Conservation (phyloP, 2,888 invertebrate species). For the Agapostemon virescens region DNA sequence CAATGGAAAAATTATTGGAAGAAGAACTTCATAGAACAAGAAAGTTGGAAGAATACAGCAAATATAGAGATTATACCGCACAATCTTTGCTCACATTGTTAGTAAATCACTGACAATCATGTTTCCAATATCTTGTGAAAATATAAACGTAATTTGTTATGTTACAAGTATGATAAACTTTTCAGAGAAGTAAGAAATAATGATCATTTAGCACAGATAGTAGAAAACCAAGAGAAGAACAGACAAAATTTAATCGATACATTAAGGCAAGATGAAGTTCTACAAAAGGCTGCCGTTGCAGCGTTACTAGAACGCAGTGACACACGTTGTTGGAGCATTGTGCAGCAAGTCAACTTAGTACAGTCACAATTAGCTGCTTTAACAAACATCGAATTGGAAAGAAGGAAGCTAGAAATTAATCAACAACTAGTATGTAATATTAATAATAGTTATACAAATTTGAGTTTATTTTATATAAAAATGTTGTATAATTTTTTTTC, state of each 20-base stretch:
- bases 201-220: conserved; percentile 83
- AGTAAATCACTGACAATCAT: conserved; percentile 71
- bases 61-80: conserved; percentile 82
- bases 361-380: conserved; percentile 87
- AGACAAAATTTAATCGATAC: conserved; percentile 84
- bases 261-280: conserved; percentile 85
- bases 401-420: conserved; percentile 85
- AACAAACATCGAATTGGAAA: conserved; percentile 88
- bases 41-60: conserved; percentile 84
- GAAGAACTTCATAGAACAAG: conserved; percentile 85
- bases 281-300: conserved; percentile 88
- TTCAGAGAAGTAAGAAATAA: conserved; percentile 84
- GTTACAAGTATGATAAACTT: conserved; percentile 6
- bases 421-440: conserved; percentile 84
- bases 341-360: conserved; percentile 88
- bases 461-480: conserved; percentile 7
- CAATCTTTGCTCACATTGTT: conserved; percentile 85
- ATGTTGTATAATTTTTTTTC: conserved; percentile 41
- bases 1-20: conserved; percentile 87
- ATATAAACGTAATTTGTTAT: conserved; percentile 19
- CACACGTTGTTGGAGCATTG: conserved; percentile 88
- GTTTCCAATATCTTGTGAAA: conserved; percentile 1
- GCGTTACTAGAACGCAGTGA: conserved; percentile 88
- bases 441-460: conserved; percentile 6
- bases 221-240: conserved; percentile 84